Evolutionary conservation across 2,888 invertebrate species (phyloP).

Genomic region (Steinernema carpocapsae): DNA sequence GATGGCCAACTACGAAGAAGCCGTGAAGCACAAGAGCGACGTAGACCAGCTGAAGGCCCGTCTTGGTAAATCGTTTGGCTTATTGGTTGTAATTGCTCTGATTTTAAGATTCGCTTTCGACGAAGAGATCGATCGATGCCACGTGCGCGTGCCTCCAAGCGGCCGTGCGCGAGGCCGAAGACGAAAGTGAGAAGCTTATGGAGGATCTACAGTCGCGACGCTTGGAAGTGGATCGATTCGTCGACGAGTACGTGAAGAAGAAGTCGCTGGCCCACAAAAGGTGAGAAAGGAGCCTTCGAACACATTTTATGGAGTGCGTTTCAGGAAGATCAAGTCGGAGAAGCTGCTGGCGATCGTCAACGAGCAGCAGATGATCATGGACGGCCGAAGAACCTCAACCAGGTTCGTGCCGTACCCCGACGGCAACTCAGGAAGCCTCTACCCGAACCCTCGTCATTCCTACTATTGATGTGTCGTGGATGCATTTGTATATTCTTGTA

Average conservation of each 20-base stretch:
- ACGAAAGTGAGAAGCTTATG: slow-evolving; percentile 81
- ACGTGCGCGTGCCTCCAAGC: slow-evolving; percentile 86
- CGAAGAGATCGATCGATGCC: slow-evolving; percentile 82
- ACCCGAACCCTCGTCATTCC: slow-evolving; percentile 23
- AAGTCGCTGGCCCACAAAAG: slow-evolving; percentile 39
- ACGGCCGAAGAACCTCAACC: slow-evolving; percentile 36
- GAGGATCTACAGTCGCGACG: slow-evolving; percentile 36
- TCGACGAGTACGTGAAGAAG: slow-evolving; percentile 23
- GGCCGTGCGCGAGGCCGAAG: slow-evolving; percentile 88
- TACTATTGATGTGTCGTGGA: background rate
- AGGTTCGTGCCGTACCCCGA: slow-evolving; percentile 27
- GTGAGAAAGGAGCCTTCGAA: slow-evolving; percentile 23
- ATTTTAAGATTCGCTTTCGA: slow-evolving; percentile 79
- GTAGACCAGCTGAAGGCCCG: slow-evolving; percentile 81
- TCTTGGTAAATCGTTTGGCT: slow-evolving; percentile 75
- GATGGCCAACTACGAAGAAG: slow-evolving; percentile 73
- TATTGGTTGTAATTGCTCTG: background rate
- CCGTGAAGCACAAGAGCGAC: slow-evolving; percentile 67
- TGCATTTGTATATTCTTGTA: background rate
- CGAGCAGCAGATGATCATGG: slow-evolving; percentile 52
- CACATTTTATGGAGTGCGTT: slow-evolving; percentile 38
- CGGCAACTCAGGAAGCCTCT: background rate
- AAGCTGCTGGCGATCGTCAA: slow-evolving; percentile 78
- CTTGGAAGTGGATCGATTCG: background rate
- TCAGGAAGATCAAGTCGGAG: slow-evolving; percentile 78